phyloP scores from a whole-genome alignment of 1,140 invertebrate species.

The Acromyrmex charruanus region DNA sequence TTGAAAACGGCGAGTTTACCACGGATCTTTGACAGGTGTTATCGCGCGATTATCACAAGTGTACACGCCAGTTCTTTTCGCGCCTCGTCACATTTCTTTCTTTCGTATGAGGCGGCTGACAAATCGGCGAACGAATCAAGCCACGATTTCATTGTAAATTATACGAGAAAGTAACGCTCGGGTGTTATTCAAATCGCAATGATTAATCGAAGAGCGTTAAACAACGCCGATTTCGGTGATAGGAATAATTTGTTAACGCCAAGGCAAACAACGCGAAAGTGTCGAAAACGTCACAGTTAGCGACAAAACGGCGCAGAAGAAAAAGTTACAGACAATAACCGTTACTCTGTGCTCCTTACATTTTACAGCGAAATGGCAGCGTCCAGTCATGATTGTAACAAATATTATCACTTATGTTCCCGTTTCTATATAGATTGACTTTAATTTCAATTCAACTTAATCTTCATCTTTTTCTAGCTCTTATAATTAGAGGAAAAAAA shows the following conservation, averaged over 20 bases:
- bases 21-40: slow-evolving; percentile 68
- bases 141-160: slow-evolving; percentile 5
- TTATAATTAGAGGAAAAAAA: no score
- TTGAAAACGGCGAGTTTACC: slow-evolving; percentile 48
- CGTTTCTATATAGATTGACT: no score
- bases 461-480: no score
- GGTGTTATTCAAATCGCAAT: not conserved
- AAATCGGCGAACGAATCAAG: not conserved
- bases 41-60: slow-evolving; percentile 62
- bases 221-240: not conserved
- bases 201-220: not conserved
- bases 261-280: not conserved
- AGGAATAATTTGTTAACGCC: slow-evolving; percentile 12
- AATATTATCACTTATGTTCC: slow-evolving; percentile 21
- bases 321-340: not conserved
- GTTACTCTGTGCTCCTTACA: not conserved
- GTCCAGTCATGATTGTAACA: not conserved
- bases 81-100: slow-evolving; percentile 8
- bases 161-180: slow-evolving; percentile 7
- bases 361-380: slow-evolving; percentile 3
- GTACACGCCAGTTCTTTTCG: slow-evolving; percentile 36
- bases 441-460: no score
- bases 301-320: not conserved
- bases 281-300: not conserved
- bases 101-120: not conserved